These are phyloP conservation scores for Trimorus sp. DNA, from an alignment of 2,888 invertebrate species.

Conservation along the genomic window DNA sequence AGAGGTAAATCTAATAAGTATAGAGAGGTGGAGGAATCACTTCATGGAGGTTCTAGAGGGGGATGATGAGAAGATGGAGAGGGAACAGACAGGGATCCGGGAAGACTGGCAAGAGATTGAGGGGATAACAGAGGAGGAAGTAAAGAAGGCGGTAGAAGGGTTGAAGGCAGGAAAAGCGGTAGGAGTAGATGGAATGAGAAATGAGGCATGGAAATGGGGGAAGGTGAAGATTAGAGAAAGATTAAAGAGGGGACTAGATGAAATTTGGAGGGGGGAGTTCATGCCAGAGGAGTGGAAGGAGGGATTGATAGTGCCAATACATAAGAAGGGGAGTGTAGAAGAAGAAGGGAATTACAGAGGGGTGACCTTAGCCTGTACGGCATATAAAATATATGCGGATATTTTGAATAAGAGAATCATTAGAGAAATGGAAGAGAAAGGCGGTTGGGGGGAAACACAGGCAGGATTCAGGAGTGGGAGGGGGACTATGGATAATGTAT, in stretches of 20 bases:
- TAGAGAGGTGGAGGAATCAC: neutral
- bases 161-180: constrained; percentile 1
- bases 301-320: too few species aligned
- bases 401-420: constrained; percentile 8
- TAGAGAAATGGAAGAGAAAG: neutral
- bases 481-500: constrained; percentile 15
- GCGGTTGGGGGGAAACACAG: constrained; percentile 7
- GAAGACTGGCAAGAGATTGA: neutral
- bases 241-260: constrained; percentile 4
- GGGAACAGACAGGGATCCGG: neutral
- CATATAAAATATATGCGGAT: constrained; percentile 16
- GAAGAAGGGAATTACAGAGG: neutral
- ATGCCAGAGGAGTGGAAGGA: too few species aligned
- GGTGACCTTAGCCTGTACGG: neutral
- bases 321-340: neutral
- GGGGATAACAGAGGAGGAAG: neutral
- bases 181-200: constrained; percentile 2
- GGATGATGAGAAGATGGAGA: neutral
- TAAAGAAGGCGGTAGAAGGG: constrained; percentile 4
- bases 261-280: too few species aligned
- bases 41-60: too few species aligned
- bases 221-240: too few species aligned
- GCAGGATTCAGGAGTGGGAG: constrained; percentile 14
- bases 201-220: too few species aligned
- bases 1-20: neutral